Conservation (phyloP, 2,113 vertebrate genomes). For the Nannobrachium achirus region DNA sequence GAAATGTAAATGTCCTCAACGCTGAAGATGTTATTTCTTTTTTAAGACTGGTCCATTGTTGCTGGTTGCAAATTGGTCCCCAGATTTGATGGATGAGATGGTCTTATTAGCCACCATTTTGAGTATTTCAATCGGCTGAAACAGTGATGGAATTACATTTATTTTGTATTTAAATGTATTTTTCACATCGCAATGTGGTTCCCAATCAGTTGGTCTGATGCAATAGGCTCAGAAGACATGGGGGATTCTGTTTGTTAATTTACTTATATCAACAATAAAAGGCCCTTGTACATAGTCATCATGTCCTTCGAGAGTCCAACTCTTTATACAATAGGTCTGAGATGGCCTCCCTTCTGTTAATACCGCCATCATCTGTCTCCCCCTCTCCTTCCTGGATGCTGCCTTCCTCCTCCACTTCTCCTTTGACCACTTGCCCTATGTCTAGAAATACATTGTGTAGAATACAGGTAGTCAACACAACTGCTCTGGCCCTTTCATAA, state of each 20-base stretch:
- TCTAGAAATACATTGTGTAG: conserved; percentile 75
- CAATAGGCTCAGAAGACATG: too few relatives aligned
- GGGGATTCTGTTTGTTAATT: not conserved
- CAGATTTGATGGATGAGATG: too few relatives aligned
- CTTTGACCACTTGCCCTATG: conserved; percentile 46
- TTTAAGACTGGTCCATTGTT: too few relatives aligned
- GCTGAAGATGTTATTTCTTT: too few relatives aligned
- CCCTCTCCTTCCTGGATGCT: conserved; percentile 14
- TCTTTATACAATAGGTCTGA: conserved; percentile 62
- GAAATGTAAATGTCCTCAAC: too few relatives aligned
- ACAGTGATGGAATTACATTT: too few relatives aligned
- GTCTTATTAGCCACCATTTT: too few relatives aligned
- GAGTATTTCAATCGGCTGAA: too few relatives aligned
- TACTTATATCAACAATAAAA: not conserved
- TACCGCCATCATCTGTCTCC: conserved; percentile 66
- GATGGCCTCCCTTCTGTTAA: conserved; percentile 61
- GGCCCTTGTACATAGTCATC: conserved; percentile 1
- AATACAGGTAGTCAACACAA: conserved; percentile 74
- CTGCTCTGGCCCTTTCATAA: conserved; percentile 65
- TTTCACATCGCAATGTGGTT: too few relatives aligned
- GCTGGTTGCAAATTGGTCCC: too few relatives aligned
- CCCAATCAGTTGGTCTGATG: too few relatives aligned
- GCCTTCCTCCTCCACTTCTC: conserved; percentile 45
- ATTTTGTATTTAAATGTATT: too few relatives aligned
- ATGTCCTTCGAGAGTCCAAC: conserved; percentile 17